phyloP scores from a whole-genome alignment of 2,113 vertebrate species.

The Halichoeres trimaculatus region DNA sequence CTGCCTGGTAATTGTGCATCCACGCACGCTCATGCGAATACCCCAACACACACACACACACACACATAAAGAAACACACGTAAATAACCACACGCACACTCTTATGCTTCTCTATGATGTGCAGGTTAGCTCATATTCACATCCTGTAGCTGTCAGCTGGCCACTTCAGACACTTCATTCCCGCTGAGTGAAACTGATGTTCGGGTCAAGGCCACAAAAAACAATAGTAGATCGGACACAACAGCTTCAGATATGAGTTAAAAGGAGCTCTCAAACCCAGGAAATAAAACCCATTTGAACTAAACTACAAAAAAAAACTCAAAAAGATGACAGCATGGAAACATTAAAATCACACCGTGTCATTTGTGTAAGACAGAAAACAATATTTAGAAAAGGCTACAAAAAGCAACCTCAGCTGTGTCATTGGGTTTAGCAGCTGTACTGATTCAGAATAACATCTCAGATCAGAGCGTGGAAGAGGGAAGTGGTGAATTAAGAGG shows the following conservation, averaged over 20 bases:
- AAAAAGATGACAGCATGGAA: neutral
- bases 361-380: neutral
- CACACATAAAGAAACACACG: constrained; percentile 29
- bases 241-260: neutral
- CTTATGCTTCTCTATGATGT: constrained; percentile 61
- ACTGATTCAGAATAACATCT: neutral
- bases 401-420: neutral
- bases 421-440: too few species aligned
- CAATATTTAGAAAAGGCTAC: neutral
- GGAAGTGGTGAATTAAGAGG: constrained; percentile 18
- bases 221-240: constrained; percentile 16
- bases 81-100: constrained; percentile 16
- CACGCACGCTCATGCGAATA: constrained; percentile 42
- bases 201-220: constrained; percentile 74
- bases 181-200: constrained; percentile 63
- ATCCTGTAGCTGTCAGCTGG: constrained; percentile 78
- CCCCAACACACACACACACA: constrained; percentile 39
- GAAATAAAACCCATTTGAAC: too few species aligned
- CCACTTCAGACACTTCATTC: constrained; percentile 62
- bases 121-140: constrained; percentile 82
- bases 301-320: neutral
- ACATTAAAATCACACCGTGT: neutral
- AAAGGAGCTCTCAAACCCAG: neutral
- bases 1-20: constrained; percentile 87
- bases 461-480: constrained; percentile 7